Percentiles rank a stretch among this genome's conserved stretches.
phyloP scores from a whole-genome alignment of 2,888 invertebrate genomes.

The Brachypalpus laphriformis region DNA sequence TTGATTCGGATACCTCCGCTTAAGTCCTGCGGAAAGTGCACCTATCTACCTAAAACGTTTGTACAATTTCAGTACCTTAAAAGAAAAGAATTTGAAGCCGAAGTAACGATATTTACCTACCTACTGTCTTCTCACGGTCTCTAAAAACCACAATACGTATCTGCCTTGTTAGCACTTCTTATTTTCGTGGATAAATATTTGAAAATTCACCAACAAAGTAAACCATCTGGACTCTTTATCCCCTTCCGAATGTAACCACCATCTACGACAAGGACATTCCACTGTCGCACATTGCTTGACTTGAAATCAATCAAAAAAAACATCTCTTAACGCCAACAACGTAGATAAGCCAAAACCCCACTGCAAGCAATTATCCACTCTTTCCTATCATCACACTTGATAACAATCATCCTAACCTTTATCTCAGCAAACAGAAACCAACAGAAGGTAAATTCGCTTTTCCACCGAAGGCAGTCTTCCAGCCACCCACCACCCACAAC shows the following conservation, averaged over 20 bases:
- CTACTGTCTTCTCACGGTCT: neutral
- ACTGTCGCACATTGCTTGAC: neutral
- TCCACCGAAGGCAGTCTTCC: conserved; percentile 57
- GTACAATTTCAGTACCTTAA: too few species aligned
- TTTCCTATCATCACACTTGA: conserved; percentile 69
- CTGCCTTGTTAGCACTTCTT: neutral
- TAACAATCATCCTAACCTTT: conserved; percentile 69
- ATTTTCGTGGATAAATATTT: neutral
- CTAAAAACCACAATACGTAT: neutral
- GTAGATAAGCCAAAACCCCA: conserved; percentile 16
- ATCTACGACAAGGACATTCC: neutral
- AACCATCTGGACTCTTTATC: neutral
- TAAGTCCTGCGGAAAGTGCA: too few species aligned
- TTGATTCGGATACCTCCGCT: too few species aligned
- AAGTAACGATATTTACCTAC: neutral
- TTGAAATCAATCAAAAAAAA: conserved; percentile 57
- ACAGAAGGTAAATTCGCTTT: conserved; percentile 52
- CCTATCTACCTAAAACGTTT: too few species aligned
- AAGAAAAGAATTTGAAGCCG: neutral
- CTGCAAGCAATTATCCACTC: conserved; percentile 73
- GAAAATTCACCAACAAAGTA: neutral
- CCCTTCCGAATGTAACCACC: conserved; percentile 8
- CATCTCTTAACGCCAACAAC: conserved; percentile 33
- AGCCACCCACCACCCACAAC: neutral
- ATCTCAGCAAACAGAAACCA: conserved; percentile 57